These are phyloP conservation scores for Drosophila hamatofila DNA, from an alignment of 2,888 invertebrate genomes.

Conservation along the genomic window DNA sequence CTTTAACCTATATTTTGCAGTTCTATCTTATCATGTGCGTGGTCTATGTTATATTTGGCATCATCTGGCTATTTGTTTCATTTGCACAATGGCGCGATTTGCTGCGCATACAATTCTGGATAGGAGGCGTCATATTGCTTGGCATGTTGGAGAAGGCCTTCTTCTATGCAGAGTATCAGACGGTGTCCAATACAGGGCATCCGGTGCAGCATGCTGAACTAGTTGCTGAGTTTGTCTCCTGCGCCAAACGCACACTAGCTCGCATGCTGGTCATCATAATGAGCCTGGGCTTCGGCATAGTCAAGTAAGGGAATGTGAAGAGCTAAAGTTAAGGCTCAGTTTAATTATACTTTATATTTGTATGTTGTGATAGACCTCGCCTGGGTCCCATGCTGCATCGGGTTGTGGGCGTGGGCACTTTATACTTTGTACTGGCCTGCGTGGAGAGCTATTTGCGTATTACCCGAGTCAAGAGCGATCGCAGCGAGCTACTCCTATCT, in stretches of 20 bases:
- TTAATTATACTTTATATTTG: not conserved
- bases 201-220: slow-evolving; percentile 90
- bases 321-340: not conserved
- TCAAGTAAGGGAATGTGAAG: slow-evolving; percentile 88
- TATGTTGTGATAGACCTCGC: slow-evolving; percentile 89
- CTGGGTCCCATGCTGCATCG: slow-evolving; percentile 95
- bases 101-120: slow-evolving; percentile 97
- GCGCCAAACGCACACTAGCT: slow-evolving; percentile 95
- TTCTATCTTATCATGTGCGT: slow-evolving; percentile 97
- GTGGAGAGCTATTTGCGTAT: slow-evolving; percentile 94
- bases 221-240: slow-evolving; percentile 96
- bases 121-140: slow-evolving; percentile 94
- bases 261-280: slow-evolving; percentile 97
- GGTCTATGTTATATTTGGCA: slow-evolving; percentile 92
- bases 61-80: slow-evolving; percentile 93
- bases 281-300: slow-evolving; percentile 97
- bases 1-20: slow-evolving; percentile 84
- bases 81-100: slow-evolving; percentile 96
- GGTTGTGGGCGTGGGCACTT: slow-evolving; percentile 92
- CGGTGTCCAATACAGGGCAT: slow-evolving; percentile 89
- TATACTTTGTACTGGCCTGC: slow-evolving; percentile 94
- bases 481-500: slow-evolving; percentile 89
- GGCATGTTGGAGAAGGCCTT: slow-evolving; percentile 95
- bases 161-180: slow-evolving; percentile 95
- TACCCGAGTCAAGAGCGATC: slow-evolving; percentile 87